Evolutionary conservation across 1,140 invertebrate genomes (phyloP), one percentile per base, ranked within the genome.

Genomic region (Lasioglossum albipes): DNA sequence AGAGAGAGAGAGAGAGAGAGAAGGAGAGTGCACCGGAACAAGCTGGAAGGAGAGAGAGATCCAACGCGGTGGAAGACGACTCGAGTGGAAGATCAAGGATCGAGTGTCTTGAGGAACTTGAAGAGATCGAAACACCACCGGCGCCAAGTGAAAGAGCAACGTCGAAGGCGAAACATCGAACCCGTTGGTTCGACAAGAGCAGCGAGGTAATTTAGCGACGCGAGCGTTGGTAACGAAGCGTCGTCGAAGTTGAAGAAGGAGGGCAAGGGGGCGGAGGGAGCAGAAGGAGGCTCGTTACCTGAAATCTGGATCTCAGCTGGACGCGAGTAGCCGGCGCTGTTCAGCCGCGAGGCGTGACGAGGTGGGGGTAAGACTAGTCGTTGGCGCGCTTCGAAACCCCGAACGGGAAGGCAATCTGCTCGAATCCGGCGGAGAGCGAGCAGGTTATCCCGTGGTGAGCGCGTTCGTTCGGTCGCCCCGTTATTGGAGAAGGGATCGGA

Each of bases 331-430:
- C 54, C 42, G 72, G 36, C 12, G 41, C 13, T 52, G 27, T 54
- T 45, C 22, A 36, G 36, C 61, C 49, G 22, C 65, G 71, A 79
- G 75, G 66, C 79, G 81, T 64, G 72, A 74, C 13, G 71, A 36
- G 81, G 90, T 87, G 91, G 90, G 90, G 91, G 91, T 89, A 91
- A 91, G 90, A 90, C 88, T 84, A 90, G 91, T 91, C 91, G 65
- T 92, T 91, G 89, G 91, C 88, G 91, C 90, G 91, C 91, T 93
- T 92, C 87, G 90, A 92, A 88, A 88, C 85, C 86, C 88, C 86
- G 90, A 91, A 90, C 91, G 91, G 66, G 91, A 92, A 92, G 91
- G 91, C 92, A 93, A 93, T 93, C 91, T 89, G 92, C 91, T 92
- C 89, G 91, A 92, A 92, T 93, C 92, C 91, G 91, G 90, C 91